Conservation (phyloP, 2,888 invertebrate species). For the Oscheius sp. region DNA sequence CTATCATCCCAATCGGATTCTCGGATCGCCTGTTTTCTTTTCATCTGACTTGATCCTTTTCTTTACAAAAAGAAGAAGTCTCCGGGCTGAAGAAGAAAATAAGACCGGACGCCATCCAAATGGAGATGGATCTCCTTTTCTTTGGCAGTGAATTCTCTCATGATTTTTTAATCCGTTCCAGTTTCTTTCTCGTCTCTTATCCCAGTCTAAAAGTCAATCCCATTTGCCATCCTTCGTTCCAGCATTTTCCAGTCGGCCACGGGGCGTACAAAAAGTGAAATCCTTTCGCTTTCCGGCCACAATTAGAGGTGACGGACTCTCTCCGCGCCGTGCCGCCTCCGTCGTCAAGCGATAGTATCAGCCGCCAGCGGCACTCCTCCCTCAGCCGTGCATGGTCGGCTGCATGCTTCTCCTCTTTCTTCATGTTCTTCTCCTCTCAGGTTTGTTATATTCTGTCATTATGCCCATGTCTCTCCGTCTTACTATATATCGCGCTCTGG, state of each 20-base stretch:
- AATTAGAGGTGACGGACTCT: slow-evolving; percentile 16
- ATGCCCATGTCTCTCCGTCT: background rate
- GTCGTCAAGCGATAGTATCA: slow-evolving; percentile 10
- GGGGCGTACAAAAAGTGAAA: slow-evolving; percentile 16
- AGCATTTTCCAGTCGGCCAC: background rate
- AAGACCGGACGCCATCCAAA: too few relatives aligned
- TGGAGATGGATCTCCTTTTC: too few relatives aligned
- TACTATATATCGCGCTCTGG: too few relatives aligned
- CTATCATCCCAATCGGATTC: too few relatives aligned
- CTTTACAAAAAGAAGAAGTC: too few relatives aligned
- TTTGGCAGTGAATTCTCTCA: too few relatives aligned
- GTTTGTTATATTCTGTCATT: background rate
- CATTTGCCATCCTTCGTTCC: background rate
- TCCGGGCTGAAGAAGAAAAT: too few relatives aligned
- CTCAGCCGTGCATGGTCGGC: background rate
- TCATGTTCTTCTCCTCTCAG: background rate
- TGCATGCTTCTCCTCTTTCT: background rate
- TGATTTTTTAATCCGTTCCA: background rate
- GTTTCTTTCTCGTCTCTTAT: background rate
- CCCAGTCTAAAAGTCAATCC: too few relatives aligned
- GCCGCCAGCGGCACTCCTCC: slow-evolving; percentile 17
- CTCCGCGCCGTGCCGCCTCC: slow-evolving; percentile 28
- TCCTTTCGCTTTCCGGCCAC: slow-evolving; percentile 26
- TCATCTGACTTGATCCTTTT: too few relatives aligned
- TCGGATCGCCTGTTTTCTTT: too few relatives aligned